These are phyloP conservation scores for Bungarus multicinctus DNA, from an alignment of 2,113 vertebrate species.

Conservation along the genomic window DNA sequence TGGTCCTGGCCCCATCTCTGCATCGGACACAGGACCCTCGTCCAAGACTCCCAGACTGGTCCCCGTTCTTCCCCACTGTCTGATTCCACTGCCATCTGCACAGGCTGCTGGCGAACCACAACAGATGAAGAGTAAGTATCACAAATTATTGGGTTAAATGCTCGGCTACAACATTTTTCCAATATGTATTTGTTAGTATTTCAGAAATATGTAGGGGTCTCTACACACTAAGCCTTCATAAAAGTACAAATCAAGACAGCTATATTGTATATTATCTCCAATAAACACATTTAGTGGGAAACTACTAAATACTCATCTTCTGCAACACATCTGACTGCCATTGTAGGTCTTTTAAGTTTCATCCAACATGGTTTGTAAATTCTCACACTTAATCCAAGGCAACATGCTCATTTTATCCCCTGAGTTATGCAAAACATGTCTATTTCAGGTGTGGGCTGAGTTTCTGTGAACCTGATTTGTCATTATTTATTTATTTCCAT, in stretches of 20 bases:
- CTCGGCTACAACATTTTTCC: neutral
- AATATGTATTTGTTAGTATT: neutral
- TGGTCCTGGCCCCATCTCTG: too few relatives aligned
- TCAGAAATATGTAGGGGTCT: neutral
- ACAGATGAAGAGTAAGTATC: neutral
- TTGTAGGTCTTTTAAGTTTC: neutral
- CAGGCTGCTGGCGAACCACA: too few relatives aligned
- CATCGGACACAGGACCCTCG: too few relatives aligned
- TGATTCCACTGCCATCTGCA: too few relatives aligned
- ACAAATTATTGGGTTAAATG: neutral
- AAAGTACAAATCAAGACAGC: neutral
- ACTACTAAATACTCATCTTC: neutral
- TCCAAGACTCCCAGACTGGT: too few relatives aligned
- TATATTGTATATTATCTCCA: neutral
- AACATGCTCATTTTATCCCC: neutral
- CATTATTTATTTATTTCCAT: too few relatives aligned
- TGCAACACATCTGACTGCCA: neutral
- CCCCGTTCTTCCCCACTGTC: too few relatives aligned
- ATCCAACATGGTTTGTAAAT: too few relatives aligned
- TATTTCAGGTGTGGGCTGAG: too few relatives aligned
- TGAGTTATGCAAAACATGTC: neutral
- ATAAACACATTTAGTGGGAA: too few relatives aligned
- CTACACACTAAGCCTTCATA: neutral
- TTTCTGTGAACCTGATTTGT: too few relatives aligned
- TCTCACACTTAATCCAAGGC: neutral